Evolutionary conservation across 1,140 invertebrate species (phyloP).

Genomic region (Nylanderia fulva): DNA sequence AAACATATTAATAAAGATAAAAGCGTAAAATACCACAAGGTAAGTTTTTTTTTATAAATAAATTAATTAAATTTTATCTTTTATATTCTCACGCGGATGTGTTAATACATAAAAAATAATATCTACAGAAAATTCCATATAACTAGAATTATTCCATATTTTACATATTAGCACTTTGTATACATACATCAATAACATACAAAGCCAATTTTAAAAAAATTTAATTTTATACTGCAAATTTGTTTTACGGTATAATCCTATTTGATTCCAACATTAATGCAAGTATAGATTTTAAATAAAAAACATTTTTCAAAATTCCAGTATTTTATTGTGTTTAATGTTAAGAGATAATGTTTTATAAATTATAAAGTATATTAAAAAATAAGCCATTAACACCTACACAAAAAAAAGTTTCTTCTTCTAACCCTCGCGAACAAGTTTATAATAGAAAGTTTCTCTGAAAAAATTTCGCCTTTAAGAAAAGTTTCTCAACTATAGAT

Average conservation of each 20-base stretch:
- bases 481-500: conserved; percentile 40
- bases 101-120: neutral
- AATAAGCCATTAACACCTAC: conserved; percentile 50
- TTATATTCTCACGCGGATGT: neutral
- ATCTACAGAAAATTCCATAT: neutral
- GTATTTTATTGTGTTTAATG: neutral
- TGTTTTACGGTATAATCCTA: neutral
- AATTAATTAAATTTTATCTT: neutral
- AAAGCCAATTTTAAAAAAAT: neutral
- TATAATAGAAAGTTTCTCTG: conserved; percentile 44
- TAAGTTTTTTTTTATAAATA: neutral
- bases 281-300: neutral
- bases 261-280: neutral
- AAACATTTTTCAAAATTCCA: neutral
- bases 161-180: neutral
- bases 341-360: conserved; percentile 25
- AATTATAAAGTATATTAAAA: conserved; percentile 29
- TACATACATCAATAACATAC: neutral
- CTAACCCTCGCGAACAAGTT: conserved; percentile 12
- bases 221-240: neutral
- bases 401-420: conserved; percentile 23
- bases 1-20: neutral
- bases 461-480: conserved; percentile 44
- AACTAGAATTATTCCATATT: neutral
- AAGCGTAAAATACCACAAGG: neutral